Evolutionary conservation across 2,888 invertebrate species (phyloP).

Genomic region (Cosmorhoe ocellata): DNA sequence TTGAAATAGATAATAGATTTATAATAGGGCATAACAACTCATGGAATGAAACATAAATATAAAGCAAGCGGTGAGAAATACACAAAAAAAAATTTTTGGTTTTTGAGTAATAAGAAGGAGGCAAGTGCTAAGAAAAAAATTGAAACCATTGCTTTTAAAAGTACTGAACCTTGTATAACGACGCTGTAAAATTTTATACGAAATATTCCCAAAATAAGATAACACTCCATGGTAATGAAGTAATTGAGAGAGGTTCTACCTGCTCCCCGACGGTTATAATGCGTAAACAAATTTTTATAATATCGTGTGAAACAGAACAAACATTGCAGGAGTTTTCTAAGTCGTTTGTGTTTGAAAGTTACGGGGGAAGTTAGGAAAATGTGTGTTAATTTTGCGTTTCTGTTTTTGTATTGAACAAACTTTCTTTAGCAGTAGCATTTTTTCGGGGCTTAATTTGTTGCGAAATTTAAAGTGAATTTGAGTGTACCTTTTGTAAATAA

Average conservation of each 20-base stretch:
- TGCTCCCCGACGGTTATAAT: slow-evolving; percentile 3
- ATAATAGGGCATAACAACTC: too few species aligned
- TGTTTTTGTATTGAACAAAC: slow-evolving; percentile 30
- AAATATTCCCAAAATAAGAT: slow-evolving; percentile 2
- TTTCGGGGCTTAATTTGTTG: slow-evolving; percentile 10
- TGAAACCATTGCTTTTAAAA: too few species aligned
- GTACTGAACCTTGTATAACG: too few species aligned
- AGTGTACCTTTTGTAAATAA: not conserved
- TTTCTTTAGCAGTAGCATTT: slow-evolving; percentile 33
- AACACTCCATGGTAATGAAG: slow-evolving; percentile 5
- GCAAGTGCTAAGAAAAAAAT: too few species aligned
- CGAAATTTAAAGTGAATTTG: not conserved
- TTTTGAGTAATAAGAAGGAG: too few species aligned
- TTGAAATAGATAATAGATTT: too few species aligned
- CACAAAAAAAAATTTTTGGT: too few species aligned
- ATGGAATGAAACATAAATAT: too few species aligned
- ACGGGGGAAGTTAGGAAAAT: slow-evolving; percentile 38
- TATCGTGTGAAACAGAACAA: slow-evolving; percentile 42
- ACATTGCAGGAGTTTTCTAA: slow-evolving; percentile 40
- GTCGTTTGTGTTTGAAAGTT: slow-evolving; percentile 43
- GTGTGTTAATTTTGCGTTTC: slow-evolving; percentile 36
- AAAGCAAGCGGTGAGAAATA: too few species aligned
- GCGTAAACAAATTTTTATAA: slow-evolving; percentile 35
- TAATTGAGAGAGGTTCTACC: slow-evolving; percentile 13
- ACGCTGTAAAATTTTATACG: slow-evolving; percentile 1